phyloP scores from a whole-genome alignment of 2,113 vertebrate species.

The Chlamydotis undulata region DNA sequence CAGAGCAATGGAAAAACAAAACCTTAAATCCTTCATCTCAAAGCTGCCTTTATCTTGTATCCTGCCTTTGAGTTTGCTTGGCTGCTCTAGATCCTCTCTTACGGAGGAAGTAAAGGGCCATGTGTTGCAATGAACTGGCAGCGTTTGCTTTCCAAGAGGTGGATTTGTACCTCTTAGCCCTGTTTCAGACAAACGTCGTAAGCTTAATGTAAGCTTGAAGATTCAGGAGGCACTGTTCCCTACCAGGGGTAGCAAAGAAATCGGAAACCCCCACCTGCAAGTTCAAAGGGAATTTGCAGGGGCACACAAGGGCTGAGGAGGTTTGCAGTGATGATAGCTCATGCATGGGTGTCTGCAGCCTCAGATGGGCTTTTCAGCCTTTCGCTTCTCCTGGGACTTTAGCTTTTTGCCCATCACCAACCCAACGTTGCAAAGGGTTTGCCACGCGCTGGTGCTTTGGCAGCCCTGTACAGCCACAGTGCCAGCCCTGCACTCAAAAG shows the following conservation, averaged over 20 bases:
- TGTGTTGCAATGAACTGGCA: not conserved
- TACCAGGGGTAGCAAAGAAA: not conserved
- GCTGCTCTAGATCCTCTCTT: not conserved
- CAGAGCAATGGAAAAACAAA: not conserved
- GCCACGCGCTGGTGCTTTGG: not conserved
- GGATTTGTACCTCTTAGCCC: not conserved
- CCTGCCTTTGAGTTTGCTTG: not conserved
- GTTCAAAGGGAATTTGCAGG: not conserved
- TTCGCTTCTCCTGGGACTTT: not conserved
- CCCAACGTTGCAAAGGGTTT: not conserved
- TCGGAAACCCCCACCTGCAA: not conserved
- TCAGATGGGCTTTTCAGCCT: not conserved
- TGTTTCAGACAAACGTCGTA: not conserved
- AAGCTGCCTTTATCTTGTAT: not conserved
- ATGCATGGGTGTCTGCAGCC: not conserved
- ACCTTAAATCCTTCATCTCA: not conserved
- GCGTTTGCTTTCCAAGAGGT: not conserved
- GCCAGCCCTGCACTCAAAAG: not conserved
- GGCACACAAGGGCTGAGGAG: not conserved
- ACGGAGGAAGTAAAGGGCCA: not conserved
- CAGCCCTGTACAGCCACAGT: not conserved
- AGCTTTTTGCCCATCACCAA: not conserved
- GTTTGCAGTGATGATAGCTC: not conserved
- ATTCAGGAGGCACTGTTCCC: not conserved
- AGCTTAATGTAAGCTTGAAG: not conserved